Conservation (phyloP, 2,113 vertebrate genomes). For the Sminthopsis crassicaudata region DNA sequence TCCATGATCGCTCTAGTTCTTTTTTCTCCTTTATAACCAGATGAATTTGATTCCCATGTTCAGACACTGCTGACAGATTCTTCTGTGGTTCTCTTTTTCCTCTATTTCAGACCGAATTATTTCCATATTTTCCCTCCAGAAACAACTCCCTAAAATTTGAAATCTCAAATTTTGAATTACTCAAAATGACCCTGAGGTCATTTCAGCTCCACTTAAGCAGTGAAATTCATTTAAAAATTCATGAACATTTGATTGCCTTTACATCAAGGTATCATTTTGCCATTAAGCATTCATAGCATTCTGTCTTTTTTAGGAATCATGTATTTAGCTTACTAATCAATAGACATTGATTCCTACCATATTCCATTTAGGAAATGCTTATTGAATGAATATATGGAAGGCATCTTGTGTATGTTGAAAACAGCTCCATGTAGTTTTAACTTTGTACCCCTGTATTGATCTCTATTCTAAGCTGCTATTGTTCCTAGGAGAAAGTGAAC, state of each 20-base stretch:
- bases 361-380: not conserved
- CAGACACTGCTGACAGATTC: constrained; percentile 16
- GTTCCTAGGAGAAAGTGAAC: not conserved
- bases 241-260: not conserved
- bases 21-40: not conserved
- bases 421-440: constrained; percentile 41
- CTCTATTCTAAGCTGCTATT: not conserved
- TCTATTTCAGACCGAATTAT: not conserved
- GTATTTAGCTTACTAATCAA: constrained; percentile 29
- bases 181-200: constrained; percentile 31
- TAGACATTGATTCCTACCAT: constrained; percentile 21
- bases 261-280: constrained; percentile 19
- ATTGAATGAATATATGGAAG: not conserved
- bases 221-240: constrained; percentile 59
- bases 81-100: constrained; percentile 5
- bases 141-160: not conserved
- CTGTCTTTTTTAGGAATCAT: constrained; percentile 17
- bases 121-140: constrained; percentile 5
- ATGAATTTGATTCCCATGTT: not conserved
- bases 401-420: not conserved
- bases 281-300: constrained; percentile 41
- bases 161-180: constrained; percentile 35
- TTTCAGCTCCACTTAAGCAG: constrained; percentile 29
- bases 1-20: not conserved
- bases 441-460: constrained; percentile 2